Percentiles rank a stretch among this genome's conserved stretches.
Evolutionary conservation across 2,888 invertebrate species (phyloP).

Genomic region (Caenorhabditis sulstoni): DNA sequence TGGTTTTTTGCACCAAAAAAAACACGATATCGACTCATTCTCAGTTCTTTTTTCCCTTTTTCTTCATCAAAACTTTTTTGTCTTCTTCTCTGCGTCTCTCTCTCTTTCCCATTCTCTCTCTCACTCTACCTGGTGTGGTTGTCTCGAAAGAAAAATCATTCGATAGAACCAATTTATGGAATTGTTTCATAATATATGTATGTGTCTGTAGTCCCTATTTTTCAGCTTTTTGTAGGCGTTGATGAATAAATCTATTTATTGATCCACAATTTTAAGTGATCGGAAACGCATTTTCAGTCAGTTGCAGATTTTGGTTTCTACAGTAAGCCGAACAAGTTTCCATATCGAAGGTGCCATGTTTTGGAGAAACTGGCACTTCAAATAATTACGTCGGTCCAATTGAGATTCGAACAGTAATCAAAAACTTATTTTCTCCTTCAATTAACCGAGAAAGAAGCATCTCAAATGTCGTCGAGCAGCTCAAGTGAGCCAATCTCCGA

Average conservation of each 20-base stretch:
- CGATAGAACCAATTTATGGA: slow-evolving; percentile 32
- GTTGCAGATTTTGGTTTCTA: too few relatives aligned
- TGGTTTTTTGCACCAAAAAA: slow-evolving; percentile 34
- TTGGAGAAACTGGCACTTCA: too few relatives aligned
- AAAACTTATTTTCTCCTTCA: not conserved
- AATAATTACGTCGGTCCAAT: not conserved
- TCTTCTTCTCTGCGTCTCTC: slow-evolving; percentile 1
- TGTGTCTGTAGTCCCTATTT: slow-evolving; percentile 48
- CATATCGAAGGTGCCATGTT: too few relatives aligned
- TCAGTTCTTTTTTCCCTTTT: not conserved
- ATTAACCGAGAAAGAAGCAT: slow-evolving; percentile 36
- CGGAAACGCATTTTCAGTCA: too few relatives aligned
- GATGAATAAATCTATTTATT: slow-evolving; percentile 53
- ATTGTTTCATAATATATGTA: slow-evolving; percentile 48
- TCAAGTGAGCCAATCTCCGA: slow-evolving; percentile 29
- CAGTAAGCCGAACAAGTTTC: too few relatives aligned
- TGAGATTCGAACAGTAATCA: too few relatives aligned
- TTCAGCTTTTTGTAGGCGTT: slow-evolving; percentile 57
- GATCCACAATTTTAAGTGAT: not conserved
- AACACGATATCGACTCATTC: slow-evolving; percentile 17
- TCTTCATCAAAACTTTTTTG: slow-evolving; percentile 2
- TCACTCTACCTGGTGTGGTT: slow-evolving; percentile 50
- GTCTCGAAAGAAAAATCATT: slow-evolving; percentile 27
- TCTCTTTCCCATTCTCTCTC: slow-evolving; percentile 3
- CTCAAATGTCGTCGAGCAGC: slow-evolving; percentile 2